Evolutionary conservation across 1,140 invertebrate genomes (phyloP).

Genomic region (Halotydeus destructor): DNA sequence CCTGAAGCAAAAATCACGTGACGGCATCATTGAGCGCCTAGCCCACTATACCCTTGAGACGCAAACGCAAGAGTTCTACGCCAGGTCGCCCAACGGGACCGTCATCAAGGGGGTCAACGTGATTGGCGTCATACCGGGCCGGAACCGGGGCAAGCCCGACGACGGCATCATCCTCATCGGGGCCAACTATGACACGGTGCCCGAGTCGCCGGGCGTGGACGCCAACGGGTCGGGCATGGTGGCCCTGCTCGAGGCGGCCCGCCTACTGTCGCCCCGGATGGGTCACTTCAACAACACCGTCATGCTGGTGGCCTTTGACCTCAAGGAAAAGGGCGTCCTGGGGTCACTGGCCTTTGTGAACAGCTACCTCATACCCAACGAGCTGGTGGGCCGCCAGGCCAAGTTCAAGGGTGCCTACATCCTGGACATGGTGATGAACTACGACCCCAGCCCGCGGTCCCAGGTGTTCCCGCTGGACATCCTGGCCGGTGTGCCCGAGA

Average conservation of each 20-base stretch:
- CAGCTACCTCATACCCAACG: conserved; percentile 22
- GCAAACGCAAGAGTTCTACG: no score
- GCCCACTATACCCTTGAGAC: no score
- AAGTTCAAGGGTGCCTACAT: conserved; percentile 24
- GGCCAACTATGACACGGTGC: conserved; percentile 1
- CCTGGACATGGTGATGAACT: conserved; percentile 27
- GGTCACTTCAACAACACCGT: conserved; percentile 22
- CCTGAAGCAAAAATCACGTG: no score
- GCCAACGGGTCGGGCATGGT: conserved; percentile 28
- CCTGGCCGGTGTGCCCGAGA: no score
- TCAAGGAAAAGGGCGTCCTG: conserved; percentile 22
- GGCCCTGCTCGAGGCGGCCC: conserved; percentile 24
- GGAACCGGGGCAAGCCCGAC: conserved; percentile 18
- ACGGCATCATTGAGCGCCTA: no score
- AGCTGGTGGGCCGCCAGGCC: conserved; percentile 9
- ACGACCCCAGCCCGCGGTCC: conserved; percentile 16
- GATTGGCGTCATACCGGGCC: conserved; percentile 23
- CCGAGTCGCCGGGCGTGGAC: conserved; percentile 18
- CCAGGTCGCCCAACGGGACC: background rate
- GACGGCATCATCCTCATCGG: conserved; percentile 18
- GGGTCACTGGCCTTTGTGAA: conserved; percentile 25
- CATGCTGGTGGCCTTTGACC: conserved; percentile 27
- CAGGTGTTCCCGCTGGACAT: no score
- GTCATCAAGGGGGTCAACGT: conserved; percentile 23
- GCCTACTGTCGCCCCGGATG: conserved; percentile 20